Conservation (phyloP, 2,888 invertebrate species). For the Tachystola acroxantha region DNA sequence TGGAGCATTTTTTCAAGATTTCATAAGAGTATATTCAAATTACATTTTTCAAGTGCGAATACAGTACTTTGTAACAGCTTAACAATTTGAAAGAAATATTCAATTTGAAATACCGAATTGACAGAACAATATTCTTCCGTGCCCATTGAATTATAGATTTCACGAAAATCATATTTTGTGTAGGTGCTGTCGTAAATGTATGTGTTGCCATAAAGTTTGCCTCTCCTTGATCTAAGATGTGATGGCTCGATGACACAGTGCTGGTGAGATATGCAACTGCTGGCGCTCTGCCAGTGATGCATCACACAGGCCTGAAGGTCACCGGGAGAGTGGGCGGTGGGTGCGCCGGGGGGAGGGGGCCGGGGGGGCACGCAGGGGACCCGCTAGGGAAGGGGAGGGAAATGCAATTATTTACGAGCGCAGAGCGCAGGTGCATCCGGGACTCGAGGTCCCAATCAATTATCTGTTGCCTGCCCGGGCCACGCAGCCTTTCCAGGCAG, state of each 20-base stretch:
- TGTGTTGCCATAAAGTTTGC: no score
- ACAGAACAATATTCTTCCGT: no score
- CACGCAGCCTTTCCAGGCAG: not conserved
- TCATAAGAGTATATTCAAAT: no score
- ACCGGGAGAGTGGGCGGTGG: conserved; percentile 19
- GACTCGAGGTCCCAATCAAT: conserved; percentile 24
- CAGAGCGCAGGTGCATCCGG: conserved; percentile 62
- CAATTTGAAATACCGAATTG: no score
- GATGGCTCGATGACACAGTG: conserved; percentile 20
- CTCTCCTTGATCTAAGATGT: conserved; percentile 23
- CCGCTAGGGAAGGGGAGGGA: conserved; percentile 19
- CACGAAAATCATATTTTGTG: no score
- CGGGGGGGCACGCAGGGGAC: not conserved
- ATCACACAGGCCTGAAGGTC: conserved; percentile 59
- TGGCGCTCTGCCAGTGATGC: conserved; percentile 62
- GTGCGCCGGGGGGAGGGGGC: not conserved
- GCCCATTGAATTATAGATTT: no score
- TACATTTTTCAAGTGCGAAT: no score
- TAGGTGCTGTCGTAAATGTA: no score
- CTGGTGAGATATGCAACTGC: conserved; percentile 34
- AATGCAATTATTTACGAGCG: conserved; percentile 45
- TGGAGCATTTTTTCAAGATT: no score
- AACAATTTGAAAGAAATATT: no score
- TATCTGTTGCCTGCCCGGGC: conserved; percentile 6
- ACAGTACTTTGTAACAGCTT: no score